phyloP scores from a whole-genome alignment of 2,888 invertebrate species.

The Euzophera pinguis region DNA sequence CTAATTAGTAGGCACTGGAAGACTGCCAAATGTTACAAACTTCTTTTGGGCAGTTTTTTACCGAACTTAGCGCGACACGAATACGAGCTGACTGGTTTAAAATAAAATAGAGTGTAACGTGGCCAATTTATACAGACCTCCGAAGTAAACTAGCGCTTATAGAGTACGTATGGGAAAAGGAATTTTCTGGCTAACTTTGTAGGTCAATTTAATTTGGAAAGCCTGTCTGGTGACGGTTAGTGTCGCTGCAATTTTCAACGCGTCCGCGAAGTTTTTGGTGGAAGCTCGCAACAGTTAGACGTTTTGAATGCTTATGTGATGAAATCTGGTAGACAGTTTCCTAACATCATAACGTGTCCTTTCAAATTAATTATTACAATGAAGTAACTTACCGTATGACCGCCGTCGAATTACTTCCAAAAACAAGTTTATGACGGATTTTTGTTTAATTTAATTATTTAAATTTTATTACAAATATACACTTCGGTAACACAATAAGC shows the following conservation, averaged over 20 bases:
- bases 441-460: too few relatives aligned
- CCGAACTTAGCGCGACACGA: background rate
- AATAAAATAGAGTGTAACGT: slow-evolving; percentile 4
- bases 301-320: slow-evolving; percentile 1
- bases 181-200: background rate
- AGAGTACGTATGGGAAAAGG: background rate
- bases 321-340: background rate
- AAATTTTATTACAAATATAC: too few relatives aligned
- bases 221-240: slow-evolving; percentile 8
- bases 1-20: slow-evolving; percentile 9
- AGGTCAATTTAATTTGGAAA: slow-evolving; percentile 3
- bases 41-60: slow-evolving; percentile 2
- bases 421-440: too few relatives aligned
- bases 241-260: slow-evolving; percentile 10
- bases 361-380: too few relatives aligned
- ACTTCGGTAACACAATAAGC: too few relatives aligned
- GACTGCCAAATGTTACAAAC: slow-evolving; percentile 6
- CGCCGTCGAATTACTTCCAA: too few relatives aligned
- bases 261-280: slow-evolving; percentile 2
- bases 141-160: background rate
- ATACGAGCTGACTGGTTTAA: slow-evolving; percentile 9
- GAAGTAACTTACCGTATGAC: too few relatives aligned
- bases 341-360: too few relatives aligned
- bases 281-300: background rate
- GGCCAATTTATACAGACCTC: background rate